Base-by-base conservation (phyloP, 2,113 vertebrate genomes). In the Terrapene triunguis region DNA sequence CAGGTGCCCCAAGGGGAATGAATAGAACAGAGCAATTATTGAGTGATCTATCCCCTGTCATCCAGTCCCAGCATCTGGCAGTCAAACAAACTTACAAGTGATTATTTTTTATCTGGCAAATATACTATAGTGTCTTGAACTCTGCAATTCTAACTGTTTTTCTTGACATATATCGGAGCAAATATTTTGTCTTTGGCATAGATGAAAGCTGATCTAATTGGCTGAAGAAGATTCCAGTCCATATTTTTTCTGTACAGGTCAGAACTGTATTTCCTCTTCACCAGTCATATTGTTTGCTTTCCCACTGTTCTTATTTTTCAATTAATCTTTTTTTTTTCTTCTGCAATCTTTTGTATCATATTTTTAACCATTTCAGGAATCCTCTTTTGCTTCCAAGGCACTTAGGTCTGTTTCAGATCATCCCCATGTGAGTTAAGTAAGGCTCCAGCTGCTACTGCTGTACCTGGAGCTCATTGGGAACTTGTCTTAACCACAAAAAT, bases 331-430 rank as follows among this genome's bases (percentile, higher is more conserved):
- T 76, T 74, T 74, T 92, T 93, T 53, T 86, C 80, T 89, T 95
- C 94, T 47, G 10, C 87, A 32, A 79, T 87, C 94, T 91, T 92
- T 87, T 27, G 95, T 92, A 94, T n/a, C 47, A 35, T 53, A 87
- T 85, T 96, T 93, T 96, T 96, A 95, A 35, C 95, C 96, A 90
- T 78, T 86, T 83, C 65, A 94, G 83, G 84, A 96, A 96, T 96
- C 79, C 89, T 97, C 87, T 86, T 54, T 89, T 95, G 81, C 57
- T 83, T 96, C 92, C 92, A 51, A 32, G 53, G 5, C 16, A 48
- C 27, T 42, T 92, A 1, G 0, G 44, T 10, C 81, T 95, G 74
- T 96, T 94, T 97, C 65, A 95, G 96, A 93, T 93, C 90, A 57
- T 82, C 92, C 59, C 35, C 35, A 16, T 42, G 38, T 59, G 85